Base-by-base conservation (phyloP, 2,797 vertebrate genomes). In the Falco biarmicus region DNA sequence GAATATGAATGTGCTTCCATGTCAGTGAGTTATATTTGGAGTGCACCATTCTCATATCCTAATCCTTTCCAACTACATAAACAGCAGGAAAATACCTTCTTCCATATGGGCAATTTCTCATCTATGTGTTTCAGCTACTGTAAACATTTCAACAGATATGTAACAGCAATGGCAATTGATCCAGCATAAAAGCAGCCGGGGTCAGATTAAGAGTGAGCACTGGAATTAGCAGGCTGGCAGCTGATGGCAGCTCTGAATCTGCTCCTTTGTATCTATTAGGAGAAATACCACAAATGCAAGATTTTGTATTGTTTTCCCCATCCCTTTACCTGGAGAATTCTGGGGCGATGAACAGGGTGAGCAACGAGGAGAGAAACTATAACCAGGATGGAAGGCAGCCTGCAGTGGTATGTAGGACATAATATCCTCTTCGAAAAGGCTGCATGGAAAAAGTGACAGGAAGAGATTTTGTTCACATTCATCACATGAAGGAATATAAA, bases 361-460 rank as follows among this genome's bases (percentile, higher is more conserved):
- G 94, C 99, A 99, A 94, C 99, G 99, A 50, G 99, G 99, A 68
- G 99, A 99, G 97, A 99, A 99, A 97, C 98, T 99, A 96, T 99
- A 99, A 87, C 99, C 98, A 2, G 99, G 98, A 94, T 99, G 99
- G 97, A 99, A 98, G 96, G 98, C 97, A 84, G 98, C 98, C 89
- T 99, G 99, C 91, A 99, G 97, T 1, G 99, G 99, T 74, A 99
- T 95, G 54, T 99, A 99, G 20, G 99, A 99, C 99, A 99, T 99
- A 90, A 99, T 99, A 86, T 99, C 99, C 97, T 99, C 99, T 97
- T 99, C 99, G 97, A 99, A 99, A 84, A 99, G 98, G 97, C 99
- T 99, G 96, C 11, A 95, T 41, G 78, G 81, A 79, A 95, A 80
- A 85, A 71, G 57, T 3, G 24, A 87, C 3, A 90, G 80, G 80